Evolutionary conservation across 2,888 invertebrate genomes (phyloP), one percentile per base, ranked within the genome.

Genomic region (Cerceris rybyensis): DNA sequence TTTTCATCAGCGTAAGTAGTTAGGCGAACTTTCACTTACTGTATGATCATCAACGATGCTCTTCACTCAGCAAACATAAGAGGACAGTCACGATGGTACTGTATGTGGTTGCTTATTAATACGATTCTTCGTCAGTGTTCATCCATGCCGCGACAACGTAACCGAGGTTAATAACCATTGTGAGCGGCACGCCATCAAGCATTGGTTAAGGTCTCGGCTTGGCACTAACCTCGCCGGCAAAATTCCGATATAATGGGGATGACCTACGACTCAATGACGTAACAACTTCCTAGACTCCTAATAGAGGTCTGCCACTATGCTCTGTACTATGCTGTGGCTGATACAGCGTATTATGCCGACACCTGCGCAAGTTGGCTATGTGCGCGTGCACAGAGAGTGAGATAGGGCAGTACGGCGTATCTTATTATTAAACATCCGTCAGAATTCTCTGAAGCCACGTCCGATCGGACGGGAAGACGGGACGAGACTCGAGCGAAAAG

Each of bases 221-320:
- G 81, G 65, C 81, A 78, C 78, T 82, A 83, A 83, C 80, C 79
- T 82, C 86, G 84, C 83, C 83, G 73, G 87, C 80, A 80, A 88
- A 90, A 91, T 91, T 90, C 91, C 90, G 80, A 88, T 90, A 89
- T 91, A 91, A 91, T 91, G 86, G 87, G 86, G 88, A 89, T 90
- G 91, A 91, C 91, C 91, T 89, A 85, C 86, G 77, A 88, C 89
- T 90, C 86, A 86, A 88, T 91, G 88, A 91, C 88, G 89, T 89
- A 91, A 91, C 87, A 85, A 90, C 89, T 90, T 91, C 90, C 88
- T 90, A 87, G 88, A 88, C 84, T 80, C 81, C 85, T 88, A 87
- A 88, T 86, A 79, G 85, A 85, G 58, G 54, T 70, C 60, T 41
- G 58, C 65, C 42, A 72, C 69, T 68, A 77, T 61, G 57, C 64